A percentile compares a stretch with the other conserved stretches of the same genome.
Conservation (phyloP, 2,888 invertebrate species). For the Drosophila seclusa region DNA sequence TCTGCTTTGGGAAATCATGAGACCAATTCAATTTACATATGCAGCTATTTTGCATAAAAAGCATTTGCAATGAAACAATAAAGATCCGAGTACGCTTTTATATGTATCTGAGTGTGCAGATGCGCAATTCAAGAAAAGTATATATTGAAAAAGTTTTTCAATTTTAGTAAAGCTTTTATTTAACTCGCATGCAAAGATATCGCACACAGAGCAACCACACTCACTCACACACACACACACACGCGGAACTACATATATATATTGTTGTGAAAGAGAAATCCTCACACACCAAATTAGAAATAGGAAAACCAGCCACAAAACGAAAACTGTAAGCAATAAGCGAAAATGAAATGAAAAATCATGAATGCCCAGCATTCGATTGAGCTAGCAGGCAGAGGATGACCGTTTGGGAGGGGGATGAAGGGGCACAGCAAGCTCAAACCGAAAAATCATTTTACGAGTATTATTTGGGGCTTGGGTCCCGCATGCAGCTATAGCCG, state of each 20-base stretch:
- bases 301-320: slow-evolving; percentile 63
- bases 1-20: slow-evolving; percentile 47
- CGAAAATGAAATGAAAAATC: slow-evolving; percentile 82
- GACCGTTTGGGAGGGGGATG: neutral
- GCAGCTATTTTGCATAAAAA: slow-evolving; percentile 29
- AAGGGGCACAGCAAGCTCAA: slow-evolving; percentile 50
- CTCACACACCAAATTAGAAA: slow-evolving; percentile 70
- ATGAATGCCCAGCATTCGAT: slow-evolving; percentile 64
- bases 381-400: neutral
- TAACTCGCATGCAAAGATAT: slow-evolving; percentile 69
- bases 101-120: slow-evolving; percentile 20
- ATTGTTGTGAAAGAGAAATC: slow-evolving; percentile 61
- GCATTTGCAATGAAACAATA: slow-evolving; percentile 68
- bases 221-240: neutral
- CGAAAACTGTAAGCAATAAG: slow-evolving; percentile 75
- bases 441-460: slow-evolving; percentile 63
- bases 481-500: slow-evolving; percentile 39
- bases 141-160: slow-evolving; percentile 79
- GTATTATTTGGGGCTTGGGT: slow-evolving; percentile 51
- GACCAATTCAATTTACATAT: slow-evolving; percentile 7
- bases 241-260: slow-evolving; percentile 54
- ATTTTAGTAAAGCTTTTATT: slow-evolving; percentile 79
- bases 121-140: slow-evolving; percentile 50
- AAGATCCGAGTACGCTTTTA: slow-evolving; percentile 40
- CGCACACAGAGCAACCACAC: slow-evolving; percentile 29